These are phyloP conservation scores for Clarias pachynema DNA, from an alignment of 2,797 vertebrate species.

Conservation along the genomic window DNA sequence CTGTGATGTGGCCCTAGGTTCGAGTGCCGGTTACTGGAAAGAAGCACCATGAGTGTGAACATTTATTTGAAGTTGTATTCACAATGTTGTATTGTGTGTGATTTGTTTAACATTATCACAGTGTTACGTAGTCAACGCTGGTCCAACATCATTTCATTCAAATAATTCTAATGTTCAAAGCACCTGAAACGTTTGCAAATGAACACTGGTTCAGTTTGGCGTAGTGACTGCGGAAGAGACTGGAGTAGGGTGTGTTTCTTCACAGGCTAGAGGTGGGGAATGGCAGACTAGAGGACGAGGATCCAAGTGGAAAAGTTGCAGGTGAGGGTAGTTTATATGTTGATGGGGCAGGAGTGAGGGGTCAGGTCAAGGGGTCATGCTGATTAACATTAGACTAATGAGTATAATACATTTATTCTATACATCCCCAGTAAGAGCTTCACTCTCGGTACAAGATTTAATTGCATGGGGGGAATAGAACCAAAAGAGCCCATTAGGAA, in stretches of 20 bases:
- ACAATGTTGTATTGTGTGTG: no score
- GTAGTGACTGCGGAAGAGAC: no score
- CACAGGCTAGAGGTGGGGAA: not conserved
- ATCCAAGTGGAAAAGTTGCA: not conserved
- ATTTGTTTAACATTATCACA: no score
- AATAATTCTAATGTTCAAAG: no score
- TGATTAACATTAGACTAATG: not conserved
- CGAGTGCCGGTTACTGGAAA: no score
- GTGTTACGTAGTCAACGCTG: no score
- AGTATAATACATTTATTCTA: not conserved
- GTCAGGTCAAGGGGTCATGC: not conserved
- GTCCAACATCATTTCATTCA: no score
- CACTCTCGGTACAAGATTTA: not conserved
- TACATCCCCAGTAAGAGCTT: not conserved
- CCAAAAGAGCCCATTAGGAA: not conserved
- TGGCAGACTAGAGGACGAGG: not conserved
- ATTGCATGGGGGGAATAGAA: not conserved
- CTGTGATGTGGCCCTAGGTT: no score
- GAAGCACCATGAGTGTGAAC: no score
- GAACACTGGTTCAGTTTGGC: no score
- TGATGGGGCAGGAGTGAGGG: not conserved
- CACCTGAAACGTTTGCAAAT: no score
- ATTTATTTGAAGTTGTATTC: no score
- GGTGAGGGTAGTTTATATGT: not conserved
- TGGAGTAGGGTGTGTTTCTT: not conserved